Base-by-base conservation (phyloP, 2,797 vertebrate species). In the Tokudaia muenninki region DNA sequence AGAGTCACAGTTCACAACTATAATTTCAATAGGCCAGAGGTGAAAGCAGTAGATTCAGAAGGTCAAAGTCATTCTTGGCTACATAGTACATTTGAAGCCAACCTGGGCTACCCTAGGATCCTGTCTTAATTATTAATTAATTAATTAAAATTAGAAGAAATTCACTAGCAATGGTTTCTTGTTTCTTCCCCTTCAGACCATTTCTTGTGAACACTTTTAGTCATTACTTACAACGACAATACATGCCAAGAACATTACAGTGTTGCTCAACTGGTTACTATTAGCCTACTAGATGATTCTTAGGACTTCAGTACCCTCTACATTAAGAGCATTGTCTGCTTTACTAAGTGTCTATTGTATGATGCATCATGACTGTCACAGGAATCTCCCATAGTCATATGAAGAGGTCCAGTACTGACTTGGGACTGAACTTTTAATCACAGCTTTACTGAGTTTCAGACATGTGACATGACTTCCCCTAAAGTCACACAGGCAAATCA, bases 401-500 rank as follows among this genome's bases (percentile, higher is more conserved):
- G 11, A 87, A 7, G 3, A 22, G 4, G 2, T 7, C 41, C 11
- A 29, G 11, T 21, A 47, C 17, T 92, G 61, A 26, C 26, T 80
- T 2, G 13, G n/a, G 9, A 52, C 50, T 86, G 88, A 79, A 55
- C n/a, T 87, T 70, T 88, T 82, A 63, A 86, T 72, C 79, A 12
- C 6, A 6, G 11, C 41, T 61, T 55, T 41, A 87, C 82, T 92
- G 90, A 97, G 87, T 74, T 82, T 93, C 7, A 2, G 41, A 94
- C 55, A 77, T 86, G 90, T 92, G 95, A 59, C 0, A n/a, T 0
- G 44, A 34, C 82, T 41, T 78, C 95, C 94, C 19, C 86, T 75
- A 94, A 95, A 79, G 44, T 22, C 59, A 78, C 63, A 91, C 67
- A 47, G n/a, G 75, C 94, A 91, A 93, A 78, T 57, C 0, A 47